Base-by-base conservation (phyloP, 1,140 invertebrate species). In the Philopotamus ludificatus region DNA sequence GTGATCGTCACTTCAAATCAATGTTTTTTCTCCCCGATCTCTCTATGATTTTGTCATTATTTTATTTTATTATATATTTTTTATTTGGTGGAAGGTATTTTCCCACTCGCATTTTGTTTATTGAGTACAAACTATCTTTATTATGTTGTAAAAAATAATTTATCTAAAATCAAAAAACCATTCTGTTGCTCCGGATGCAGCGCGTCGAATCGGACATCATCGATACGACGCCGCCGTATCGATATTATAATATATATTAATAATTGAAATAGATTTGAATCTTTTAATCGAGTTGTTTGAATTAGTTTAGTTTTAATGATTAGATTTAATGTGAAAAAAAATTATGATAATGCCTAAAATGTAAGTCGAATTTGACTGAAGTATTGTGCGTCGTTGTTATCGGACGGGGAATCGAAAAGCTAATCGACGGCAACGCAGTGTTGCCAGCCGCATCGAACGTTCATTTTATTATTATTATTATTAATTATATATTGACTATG, bases 341-440 rank as follows among this genome's bases (percentile, higher is more conserved):
- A n/a, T n/a, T n/a, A n/a, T n/a, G n/a, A 44, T 47, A 41, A 53
- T 25, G 39, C 18, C 50, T 47, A 66, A 51, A n/a, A 21, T 22
- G 9, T 59, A 60, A 66, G 57, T 60, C 44, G 23, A 66, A 66
- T 41, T 60, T 60, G 45, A 66, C 55, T 66, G 57, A 66, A 49
- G 41, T 7, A 59, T 58, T 41, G 25, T 34, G 53, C 49, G 49
- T 26, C 23, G 20, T 4, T 23, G 26, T 41, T n/a, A n/a, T n/a
- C n/a, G n/a, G n/a, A n/a, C n/a, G n/a, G n/a, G n/a, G n/a, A n/a
- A n/a, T n/a, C n/a, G n/a, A n/a, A n/a, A n/a, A n/a, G n/a, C n/a
- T n/a, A n/a, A n/a, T n/a, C n/a, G n/a, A n/a, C n/a, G n/a, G n/a
- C n/a, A n/a, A n/a, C n/a, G n/a, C n/a, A n/a, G n/a, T n/a, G n/a